phyloP scores from a whole-genome alignment of 2,888 invertebrate genomes.

The Sesia apiformis region DNA sequence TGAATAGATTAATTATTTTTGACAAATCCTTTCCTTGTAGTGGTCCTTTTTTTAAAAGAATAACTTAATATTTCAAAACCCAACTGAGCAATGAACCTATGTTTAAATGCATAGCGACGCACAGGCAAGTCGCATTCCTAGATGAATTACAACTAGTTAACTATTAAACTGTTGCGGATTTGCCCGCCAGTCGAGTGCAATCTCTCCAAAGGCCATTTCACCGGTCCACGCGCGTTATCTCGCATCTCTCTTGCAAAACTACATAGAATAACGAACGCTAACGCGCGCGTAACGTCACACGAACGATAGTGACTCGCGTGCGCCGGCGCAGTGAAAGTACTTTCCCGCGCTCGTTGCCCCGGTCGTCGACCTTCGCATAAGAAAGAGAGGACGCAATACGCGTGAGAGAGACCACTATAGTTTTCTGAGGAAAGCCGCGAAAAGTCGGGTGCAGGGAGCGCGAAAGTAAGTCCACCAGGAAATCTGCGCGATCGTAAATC shows the following conservation, averaged over 20 bases:
- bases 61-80: too few species aligned
- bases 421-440: constrained; percentile 59
- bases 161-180: constrained; percentile 30
- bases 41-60: too few species aligned
- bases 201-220: constrained; percentile 39
- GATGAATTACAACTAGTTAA: constrained; percentile 51
- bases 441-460: constrained; percentile 49
- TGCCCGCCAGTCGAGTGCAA: constrained; percentile 16
- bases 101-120: not conserved
- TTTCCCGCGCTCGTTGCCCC: constrained; percentile 70
- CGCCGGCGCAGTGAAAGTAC: constrained; percentile 71
- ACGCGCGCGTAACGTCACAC: constrained; percentile 38
- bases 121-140: constrained; percentile 46
- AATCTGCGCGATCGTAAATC: constrained; percentile 48
- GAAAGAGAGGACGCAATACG: constrained; percentile 29
- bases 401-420: constrained; percentile 36
- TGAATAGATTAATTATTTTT: too few species aligned
- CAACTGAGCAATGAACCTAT: too few species aligned
- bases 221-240: constrained; percentile 33
- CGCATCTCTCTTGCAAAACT: constrained; percentile 27
- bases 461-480: constrained; percentile 61
- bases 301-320: constrained; percentile 49
- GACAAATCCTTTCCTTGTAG: too few species aligned
- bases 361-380: constrained; percentile 59
- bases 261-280: constrained; percentile 38